phyloP scores from a whole-genome alignment of 1,140 invertebrate genomes.

The Goniozus legneri region DNA sequence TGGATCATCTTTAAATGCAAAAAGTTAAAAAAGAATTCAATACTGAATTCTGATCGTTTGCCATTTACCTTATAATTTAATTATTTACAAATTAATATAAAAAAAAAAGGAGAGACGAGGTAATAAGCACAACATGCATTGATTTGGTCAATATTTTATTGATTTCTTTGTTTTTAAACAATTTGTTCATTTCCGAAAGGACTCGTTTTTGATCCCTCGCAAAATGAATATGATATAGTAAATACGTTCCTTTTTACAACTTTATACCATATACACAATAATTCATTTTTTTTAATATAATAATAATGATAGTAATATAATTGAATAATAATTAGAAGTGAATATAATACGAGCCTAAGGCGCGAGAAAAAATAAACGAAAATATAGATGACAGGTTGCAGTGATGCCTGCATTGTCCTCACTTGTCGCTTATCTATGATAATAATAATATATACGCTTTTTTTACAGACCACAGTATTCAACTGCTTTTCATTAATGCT shows the following conservation, averaged over 20 bases:
- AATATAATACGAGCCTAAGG: slow-evolving; percentile 34
- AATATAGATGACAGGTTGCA: slow-evolving; percentile 33
- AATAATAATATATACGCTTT: slow-evolving; percentile 35
- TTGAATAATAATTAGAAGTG: slow-evolving; percentile 22
- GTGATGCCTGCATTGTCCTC: slow-evolving; percentile 31
- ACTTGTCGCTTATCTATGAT: slow-evolving; percentile 27
- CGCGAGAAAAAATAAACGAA: slow-evolving; percentile 32
- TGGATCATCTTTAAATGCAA: too few relatives aligned
- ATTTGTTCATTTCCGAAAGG: slow-evolving; percentile 39
- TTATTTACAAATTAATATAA: too few relatives aligned
- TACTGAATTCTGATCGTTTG: too few relatives aligned
- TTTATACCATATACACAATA: slow-evolving; percentile 44
- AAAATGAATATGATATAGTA: slow-evolving; percentile 46
- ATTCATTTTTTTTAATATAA: too few relatives aligned
- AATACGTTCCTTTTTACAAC: slow-evolving; percentile 45
- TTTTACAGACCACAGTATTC: slow-evolving; percentile 22
- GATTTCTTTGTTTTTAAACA: slow-evolving; percentile 44
- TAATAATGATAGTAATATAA: not conserved
- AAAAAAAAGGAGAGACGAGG: too few relatives aligned
- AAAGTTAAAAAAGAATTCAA: too few relatives aligned
- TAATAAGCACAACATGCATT: too few relatives aligned
- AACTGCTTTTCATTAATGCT: too few relatives aligned
- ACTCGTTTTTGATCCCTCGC: slow-evolving; percentile 24
- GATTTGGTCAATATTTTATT: slow-evolving; percentile 43
- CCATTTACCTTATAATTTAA: too few relatives aligned